phyloP scores from a whole-genome alignment of 1,140 invertebrate genomes.

The Ips typographus region DNA sequence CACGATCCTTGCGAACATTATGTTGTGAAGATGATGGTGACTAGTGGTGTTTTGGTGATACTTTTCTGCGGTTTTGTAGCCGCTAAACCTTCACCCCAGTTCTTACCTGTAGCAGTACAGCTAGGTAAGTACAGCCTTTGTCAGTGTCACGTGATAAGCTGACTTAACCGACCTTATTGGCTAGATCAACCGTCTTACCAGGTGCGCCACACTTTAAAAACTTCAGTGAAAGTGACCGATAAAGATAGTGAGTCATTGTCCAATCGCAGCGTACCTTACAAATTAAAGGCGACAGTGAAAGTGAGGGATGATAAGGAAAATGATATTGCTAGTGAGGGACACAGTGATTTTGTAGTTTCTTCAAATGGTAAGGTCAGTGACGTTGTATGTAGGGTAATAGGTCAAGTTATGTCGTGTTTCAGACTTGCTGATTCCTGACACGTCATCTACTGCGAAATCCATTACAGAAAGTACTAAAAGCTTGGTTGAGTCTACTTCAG shows the following conservation, averaged over 20 bases:
- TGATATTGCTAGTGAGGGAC: background rate
- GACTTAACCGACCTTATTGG: too few species aligned
- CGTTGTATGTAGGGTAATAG: too few species aligned
- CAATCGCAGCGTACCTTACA: too few species aligned
- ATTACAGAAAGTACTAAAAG: too few species aligned
- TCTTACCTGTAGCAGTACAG: conserved; percentile 23
- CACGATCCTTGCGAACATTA: conserved; percentile 5
- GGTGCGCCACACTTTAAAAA: conserved; percentile 8
- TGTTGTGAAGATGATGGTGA: conserved; percentile 8
- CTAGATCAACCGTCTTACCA: background rate
- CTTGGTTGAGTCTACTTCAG: too few species aligned
- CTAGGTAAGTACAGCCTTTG: conserved; percentile 7
- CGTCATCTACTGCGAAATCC: too few species aligned
- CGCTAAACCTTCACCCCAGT: conserved; percentile 23
- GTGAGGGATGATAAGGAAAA: background rate
- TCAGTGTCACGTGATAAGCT: too few species aligned
- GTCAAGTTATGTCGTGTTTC: background rate
- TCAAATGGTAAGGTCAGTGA: conserved; percentile 1
- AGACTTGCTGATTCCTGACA: background rate
- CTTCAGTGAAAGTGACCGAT: conserved; percentile 5
- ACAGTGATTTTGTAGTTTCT: background rate
- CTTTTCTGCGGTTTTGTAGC: background rate
- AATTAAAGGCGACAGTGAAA: background rate
- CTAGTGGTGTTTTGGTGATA: background rate
- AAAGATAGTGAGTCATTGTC: background rate